Evolutionary conservation across 1,140 invertebrate genomes (phyloP), one percentile per base, ranked within the genome.

Genomic region (Maconellicoccus hirsutus): DNA sequence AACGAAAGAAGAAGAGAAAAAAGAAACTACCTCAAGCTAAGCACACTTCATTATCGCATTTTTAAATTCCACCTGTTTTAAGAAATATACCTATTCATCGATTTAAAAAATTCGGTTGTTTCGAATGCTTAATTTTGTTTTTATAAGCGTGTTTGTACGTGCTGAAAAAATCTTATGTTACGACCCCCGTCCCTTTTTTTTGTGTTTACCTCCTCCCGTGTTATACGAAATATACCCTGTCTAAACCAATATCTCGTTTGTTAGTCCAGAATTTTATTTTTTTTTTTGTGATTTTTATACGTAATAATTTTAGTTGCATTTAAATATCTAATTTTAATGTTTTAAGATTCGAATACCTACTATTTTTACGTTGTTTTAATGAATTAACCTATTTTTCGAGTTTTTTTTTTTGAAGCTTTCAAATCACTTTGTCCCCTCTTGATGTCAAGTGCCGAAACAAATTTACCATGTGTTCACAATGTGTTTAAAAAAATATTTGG

Each of bases 201-300:
- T 6, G 7, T 61, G 16, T 25, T 66, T 22, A 16, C 19, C 61
- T 66, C 61, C 22, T 66, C 22, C 25, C 22, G 12, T 23, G 22
- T 66, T 23, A 6, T 66, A 66, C 4, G 22, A 66, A 12, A 26
- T 66, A 25, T 19, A 66, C 7, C 6, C 16, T 66, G 8, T 66
- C 61, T 6, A 19, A 26, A 66, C 8, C 21, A 16, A 26, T 66
- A 23, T 25, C 22, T 10, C 19, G 19, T 66, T 66, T 23, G 22
- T 66, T 26, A 25, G 61, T 25, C 8, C 61, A 26, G 14, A 26
- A 23, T 66, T 22, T 66, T 66, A 7, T 59, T 59, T 59, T 59
- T 25, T 66, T 66, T 66, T 66, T 66, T 66, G 61, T 66, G 61
- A 66, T 66, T 66, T 66, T 66, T 66, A 66, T 66, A 66, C 61